Percentiles rank a stretch among this genome's conserved stretches.
Evolutionary conservation across 23 tunicate species (phyloP).

Genomic region (Halocynthia roretzi): DNA sequence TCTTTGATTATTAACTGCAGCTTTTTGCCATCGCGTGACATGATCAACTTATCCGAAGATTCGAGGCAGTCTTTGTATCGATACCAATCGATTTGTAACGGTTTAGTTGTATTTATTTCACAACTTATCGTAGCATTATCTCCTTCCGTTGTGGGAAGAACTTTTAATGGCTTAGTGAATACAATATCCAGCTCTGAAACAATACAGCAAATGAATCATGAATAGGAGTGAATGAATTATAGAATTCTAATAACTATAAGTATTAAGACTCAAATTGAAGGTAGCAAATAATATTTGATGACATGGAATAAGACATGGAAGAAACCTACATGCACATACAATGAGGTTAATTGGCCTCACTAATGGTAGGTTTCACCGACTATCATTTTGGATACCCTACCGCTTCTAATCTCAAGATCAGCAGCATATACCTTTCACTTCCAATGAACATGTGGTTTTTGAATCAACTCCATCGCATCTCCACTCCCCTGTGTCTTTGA

Average conservation of each 20-base stretch:
- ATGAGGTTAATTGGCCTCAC: background rate
- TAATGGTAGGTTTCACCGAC: background rate
- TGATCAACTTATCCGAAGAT: background rate
- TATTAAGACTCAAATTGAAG: background rate
- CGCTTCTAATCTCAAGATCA: background rate
- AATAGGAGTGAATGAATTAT: background rate
- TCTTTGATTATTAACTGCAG: constrained; percentile 9
- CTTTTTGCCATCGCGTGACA: constrained; percentile 15
- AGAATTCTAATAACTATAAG: background rate
- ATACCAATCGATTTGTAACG: constrained; percentile 2
- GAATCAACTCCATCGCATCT: constrained; percentile 37
- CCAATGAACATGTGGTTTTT: constrained; percentile 11
- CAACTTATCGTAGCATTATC: constrained; percentile 20
- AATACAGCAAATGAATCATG: background rate
- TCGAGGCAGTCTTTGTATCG: background rate
- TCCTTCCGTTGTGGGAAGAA: constrained; percentile 7
- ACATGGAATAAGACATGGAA: too few species aligned
- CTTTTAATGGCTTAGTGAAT: constrained; percentile 20
- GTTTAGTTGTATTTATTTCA: constrained; percentile 13
- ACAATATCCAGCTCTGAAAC: constrained; percentile 11
- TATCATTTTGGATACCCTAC: background rate
- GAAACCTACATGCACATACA: background rate
- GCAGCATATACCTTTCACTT: constrained; percentile 20
- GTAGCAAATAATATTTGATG: too few species aligned
- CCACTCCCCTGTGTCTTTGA: constrained; percentile 9